Evolutionary conservation across 1,140 invertebrate genomes (phyloP), one percentile per base, ranked within the genome.

Genomic region (Globodera rostochiensis): DNA sequence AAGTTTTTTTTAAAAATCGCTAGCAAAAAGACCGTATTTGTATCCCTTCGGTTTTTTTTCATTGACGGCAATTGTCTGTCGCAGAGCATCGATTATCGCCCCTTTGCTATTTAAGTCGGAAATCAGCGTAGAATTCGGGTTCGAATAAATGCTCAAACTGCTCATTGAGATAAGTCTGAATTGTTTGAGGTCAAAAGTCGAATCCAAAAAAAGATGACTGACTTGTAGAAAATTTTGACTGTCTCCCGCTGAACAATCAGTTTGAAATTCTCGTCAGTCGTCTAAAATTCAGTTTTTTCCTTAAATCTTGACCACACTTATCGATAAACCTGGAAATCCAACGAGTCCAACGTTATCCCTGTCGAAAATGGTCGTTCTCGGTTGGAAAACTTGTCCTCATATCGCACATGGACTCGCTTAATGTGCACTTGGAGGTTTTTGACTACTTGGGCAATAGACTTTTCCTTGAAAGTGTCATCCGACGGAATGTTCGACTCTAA

Each of bases 401-500:
- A 99, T 73, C 97, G 92, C 9, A 99, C 92, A 90, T 99, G 97
- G 84, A 99, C 96, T 86, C 95, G 94, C 84, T 93, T 93, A 69
- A 99, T 95, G 86, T 93, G 93, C 0, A 99, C 92, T 90, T 99
- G 96, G 21, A 99, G 93, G 92, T 99, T 99, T 90, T 97, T 97
- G 46, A 99, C 95, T 81, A 98, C 95, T 89, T 97, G 95, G 8
- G 95, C 94, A 0, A 95, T 93, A 45, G 99, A 91, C 90, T 99
- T 98, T 91, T 98, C 96, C 46, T 94, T 93, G 92, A 99, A 98
- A 1, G 95, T 94, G 91, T 97, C 95, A 90, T 95, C 93, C 11
- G 93, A 81, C 47, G 87, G 83, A 75, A 88, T 85, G 74, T 83
- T 84, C 7, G 89, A 85, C 73, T 88, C 89, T 86, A 76, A 64